A percentile compares a stretch with the other conserved stretches of the same genome.
These are phyloP conservation scores for Rhingia campestris DNA, from an alignment of 2,888 invertebrate species.

Conservation along the genomic window DNA sequence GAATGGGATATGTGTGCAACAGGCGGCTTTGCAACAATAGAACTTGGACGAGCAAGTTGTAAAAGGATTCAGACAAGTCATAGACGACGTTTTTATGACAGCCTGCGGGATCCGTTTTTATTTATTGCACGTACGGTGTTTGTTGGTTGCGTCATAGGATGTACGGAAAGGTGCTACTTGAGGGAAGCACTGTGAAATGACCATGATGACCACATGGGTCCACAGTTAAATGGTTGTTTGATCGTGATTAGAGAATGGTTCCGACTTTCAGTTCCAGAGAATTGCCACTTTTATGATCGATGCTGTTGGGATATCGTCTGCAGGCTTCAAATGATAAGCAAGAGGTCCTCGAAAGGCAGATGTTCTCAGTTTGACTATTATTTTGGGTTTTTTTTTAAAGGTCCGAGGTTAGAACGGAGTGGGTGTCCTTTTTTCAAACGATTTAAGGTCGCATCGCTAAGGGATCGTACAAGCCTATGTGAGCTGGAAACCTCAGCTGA, in stretches of 20 bases:
- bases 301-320: no score
- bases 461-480: no score
- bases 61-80: slow-evolving; percentile 59
- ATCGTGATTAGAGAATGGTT: not conserved
- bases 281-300: not conserved
- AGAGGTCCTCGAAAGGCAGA: no score
- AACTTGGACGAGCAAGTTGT: slow-evolving; percentile 30
- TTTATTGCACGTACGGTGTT: slow-evolving; percentile 42
- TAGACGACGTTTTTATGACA: slow-evolving; percentile 20
- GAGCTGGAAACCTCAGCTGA: no score
- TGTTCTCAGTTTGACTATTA: no score
- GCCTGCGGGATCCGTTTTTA: slow-evolving; percentile 26
- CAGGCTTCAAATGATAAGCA: no score
- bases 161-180: slow-evolving; percentile 28
- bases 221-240: not conserved
- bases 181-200: not conserved
- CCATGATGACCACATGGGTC: slow-evolving; percentile 29
- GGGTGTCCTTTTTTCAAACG: no score
- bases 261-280: slow-evolving; percentile 1
- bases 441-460: no score
- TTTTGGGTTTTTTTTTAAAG: no score
- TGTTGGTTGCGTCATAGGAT: not conserved
- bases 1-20: slow-evolving; percentile 52
- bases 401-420: no score
- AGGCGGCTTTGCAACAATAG: slow-evolving; percentile 58